Percentiles rank a stretch among this genome's conserved stretches.
Evolutionary conservation across 2,797 vertebrate species (phyloP).

Genomic region (Ctenosaura bakeri): DNA sequence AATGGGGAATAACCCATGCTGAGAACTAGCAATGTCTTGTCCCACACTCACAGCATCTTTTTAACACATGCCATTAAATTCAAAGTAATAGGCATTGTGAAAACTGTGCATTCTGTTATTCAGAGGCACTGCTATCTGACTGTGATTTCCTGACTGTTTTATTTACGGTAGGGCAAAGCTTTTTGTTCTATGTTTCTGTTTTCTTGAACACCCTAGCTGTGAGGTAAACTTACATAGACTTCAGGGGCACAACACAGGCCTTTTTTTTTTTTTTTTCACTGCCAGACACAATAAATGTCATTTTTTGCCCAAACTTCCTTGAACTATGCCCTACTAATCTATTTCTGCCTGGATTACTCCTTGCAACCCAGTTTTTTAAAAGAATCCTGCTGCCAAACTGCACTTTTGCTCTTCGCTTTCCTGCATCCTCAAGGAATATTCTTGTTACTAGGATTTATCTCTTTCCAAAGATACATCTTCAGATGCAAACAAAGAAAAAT

Average conservation of each 20-base stretch:
- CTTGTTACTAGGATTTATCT: not conserved
- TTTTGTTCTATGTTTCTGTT: conserved; percentile 21
- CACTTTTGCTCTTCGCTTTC: conserved; percentile 1
- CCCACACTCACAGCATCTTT: not conserved
- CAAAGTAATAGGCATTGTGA: not conserved
- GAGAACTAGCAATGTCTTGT: not conserved
- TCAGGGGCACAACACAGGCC: not conserved
- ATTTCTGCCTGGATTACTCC: conserved; percentile 21
- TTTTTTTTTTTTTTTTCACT: not conserved
- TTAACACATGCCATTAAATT: not conserved
- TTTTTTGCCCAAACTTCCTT: conserved; percentile 3
- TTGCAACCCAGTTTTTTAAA: conserved; percentile 23
- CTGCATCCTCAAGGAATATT: not conserved
- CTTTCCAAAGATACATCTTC: not conserved
- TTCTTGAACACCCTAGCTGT: conserved; percentile 8
- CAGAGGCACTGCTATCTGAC: not conserved
- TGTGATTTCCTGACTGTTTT: conserved; percentile 12
- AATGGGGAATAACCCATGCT: not conserved
- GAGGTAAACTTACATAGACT: not conserved
- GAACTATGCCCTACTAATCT: conserved; percentile 31
- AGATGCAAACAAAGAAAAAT: not conserved
- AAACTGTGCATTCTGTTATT: not conserved
- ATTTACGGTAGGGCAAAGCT: not conserved
- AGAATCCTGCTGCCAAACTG: not conserved
- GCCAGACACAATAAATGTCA: conserved; percentile 1